Percentiles rank a stretch among this genome's conserved stretches.
Conservation (phyloP, 23 tunicate species). For the Styela clava region DNA sequence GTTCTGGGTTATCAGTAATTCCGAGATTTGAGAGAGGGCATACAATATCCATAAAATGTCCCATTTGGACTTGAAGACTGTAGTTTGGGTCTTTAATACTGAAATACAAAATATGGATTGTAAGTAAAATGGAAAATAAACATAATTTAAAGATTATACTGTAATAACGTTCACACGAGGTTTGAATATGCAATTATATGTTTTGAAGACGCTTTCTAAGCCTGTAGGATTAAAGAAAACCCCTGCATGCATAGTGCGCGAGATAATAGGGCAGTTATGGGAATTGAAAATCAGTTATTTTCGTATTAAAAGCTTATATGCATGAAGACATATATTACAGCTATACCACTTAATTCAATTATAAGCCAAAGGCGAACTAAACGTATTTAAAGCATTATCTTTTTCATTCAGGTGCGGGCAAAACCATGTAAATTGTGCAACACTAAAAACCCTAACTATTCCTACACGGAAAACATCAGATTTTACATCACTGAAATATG, state of each 20-base stretch:
- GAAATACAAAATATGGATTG: background rate
- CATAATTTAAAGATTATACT: background rate
- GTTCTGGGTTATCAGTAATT: conserved; percentile 34
- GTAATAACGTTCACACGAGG: background rate
- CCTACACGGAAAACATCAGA: background rate
- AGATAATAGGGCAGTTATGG: background rate
- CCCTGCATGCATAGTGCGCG: background rate
- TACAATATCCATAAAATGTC: conserved; percentile 77
- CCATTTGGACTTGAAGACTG: conserved; percentile 52
- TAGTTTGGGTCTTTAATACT: conserved; percentile 13
- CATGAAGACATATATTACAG: background rate
- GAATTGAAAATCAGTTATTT: background rate
- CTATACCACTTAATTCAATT: background rate
- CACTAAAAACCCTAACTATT: background rate
- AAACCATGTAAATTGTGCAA: no score
- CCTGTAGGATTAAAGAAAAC: background rate
- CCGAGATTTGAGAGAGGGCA: conserved; percentile 66
- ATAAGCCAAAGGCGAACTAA: background rate
- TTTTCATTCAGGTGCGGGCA: no score
- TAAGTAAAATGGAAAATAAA: background rate
- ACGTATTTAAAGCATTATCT: no score
- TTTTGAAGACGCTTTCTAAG: background rate
- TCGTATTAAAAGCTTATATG: background rate
- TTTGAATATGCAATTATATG: background rate
- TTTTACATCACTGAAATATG: background rate